Conservation (phyloP, 2,113 vertebrate genomes). For the Rhegmatorhina hoffmannsi region DNA sequence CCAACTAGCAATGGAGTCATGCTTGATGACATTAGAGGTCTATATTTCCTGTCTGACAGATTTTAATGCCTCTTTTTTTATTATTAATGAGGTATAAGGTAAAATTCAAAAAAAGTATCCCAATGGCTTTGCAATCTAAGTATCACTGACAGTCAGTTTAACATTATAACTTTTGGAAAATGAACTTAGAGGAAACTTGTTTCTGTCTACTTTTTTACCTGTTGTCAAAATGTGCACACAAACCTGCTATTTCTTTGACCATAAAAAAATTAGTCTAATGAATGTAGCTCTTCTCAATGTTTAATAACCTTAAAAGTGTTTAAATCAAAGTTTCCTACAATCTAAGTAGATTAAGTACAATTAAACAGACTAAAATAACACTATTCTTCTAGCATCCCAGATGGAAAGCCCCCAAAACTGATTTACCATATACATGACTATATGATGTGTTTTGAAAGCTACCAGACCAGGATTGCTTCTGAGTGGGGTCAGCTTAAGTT, state of each 20-base stretch:
- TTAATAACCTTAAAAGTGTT: not conserved
- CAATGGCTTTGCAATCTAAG: not conserved
- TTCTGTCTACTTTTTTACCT: not conserved
- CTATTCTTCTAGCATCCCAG: not conserved
- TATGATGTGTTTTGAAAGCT: not conserved
- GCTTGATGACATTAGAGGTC: slow-evolving; percentile 17
- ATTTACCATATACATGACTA: not conserved
- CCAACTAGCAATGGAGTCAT: not conserved
- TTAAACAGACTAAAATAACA: not conserved
- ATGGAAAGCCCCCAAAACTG: not conserved
- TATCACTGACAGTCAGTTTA: slow-evolving; percentile 7
- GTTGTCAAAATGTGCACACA: not conserved
- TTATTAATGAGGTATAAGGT: not conserved
- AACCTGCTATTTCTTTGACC: not conserved
- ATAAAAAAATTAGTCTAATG: not conserved
- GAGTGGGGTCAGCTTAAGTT: not conserved
- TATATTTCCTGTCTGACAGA: slow-evolving; percentile 25
- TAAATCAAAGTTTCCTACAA: not conserved
- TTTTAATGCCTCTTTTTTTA: not conserved
- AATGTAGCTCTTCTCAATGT: not conserved
- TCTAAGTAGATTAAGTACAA: not conserved
- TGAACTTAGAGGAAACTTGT: not conserved
- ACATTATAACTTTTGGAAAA: not conserved
- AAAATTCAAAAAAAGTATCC: slow-evolving; percentile 1
- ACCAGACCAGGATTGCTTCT: not conserved